Evolutionary conservation across 1,140 invertebrate species (phyloP), one percentile per base, ranked within the genome.

Genomic region (Saxidomus purpurata): DNA sequence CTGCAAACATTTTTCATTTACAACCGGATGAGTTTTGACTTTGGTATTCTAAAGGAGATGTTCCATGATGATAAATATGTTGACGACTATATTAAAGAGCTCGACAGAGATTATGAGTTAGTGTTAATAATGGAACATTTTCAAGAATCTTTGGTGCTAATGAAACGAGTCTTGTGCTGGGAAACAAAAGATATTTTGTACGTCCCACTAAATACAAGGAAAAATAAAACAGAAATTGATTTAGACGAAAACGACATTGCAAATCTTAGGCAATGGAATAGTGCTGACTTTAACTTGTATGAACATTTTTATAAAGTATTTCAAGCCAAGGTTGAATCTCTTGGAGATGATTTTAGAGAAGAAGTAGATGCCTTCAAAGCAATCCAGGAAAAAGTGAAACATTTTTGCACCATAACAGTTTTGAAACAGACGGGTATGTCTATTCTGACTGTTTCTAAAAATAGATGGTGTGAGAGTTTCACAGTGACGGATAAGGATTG

Each of bases 81-180:
- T 25, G 69, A 90, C 15, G 36, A 79, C 9, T 93, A 92, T 59
- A 77, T 95, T 15, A 1, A 90, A 69, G 63, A 93, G 38, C 43
- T 95, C 31, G 90, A 91, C 59, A 59, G 74, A 76, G 94, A 94
- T 28, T 94, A 94, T 83, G 15, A 52, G 0, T 80, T 94, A 8
- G 91, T 95, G 0, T 92, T 95, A 91, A 86, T 95, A 19, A 92
- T 93, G 87, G 94, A 95, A 74, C 88, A 92, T 80, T 94, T 95
- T 59, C 91, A 93, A 52, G 94, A 95, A 88, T 95, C 94, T 1
- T 81, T 95, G 0, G 89, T 95, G 0, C 80, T 95, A 11, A 63
- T 95, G 28, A 92, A 91, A 47, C 89, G 93, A 34, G 59, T 81
- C 28, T 79, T 95, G 55, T 94, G 94, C 87, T 95, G 94, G 94